Conservation (phyloP, 2,888 invertebrate species). For the Rotaria socialis region DNA sequence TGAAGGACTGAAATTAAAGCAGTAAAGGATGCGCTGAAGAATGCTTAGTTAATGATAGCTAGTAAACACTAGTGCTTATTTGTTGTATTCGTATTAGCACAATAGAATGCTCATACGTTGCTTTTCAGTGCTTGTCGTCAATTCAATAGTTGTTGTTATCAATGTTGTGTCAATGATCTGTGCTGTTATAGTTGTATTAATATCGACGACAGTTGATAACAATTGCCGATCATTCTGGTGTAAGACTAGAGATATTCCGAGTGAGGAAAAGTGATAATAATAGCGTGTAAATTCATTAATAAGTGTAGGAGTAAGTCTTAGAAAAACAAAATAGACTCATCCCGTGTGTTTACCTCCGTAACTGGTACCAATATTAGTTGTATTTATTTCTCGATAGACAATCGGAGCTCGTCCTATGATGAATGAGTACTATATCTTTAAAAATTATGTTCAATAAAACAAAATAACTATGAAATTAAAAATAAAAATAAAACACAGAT, state of each 20-base stretch:
- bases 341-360: neutral
- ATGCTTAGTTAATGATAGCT: neutral
- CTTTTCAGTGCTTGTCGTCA: neutral
- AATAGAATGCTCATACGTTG: constrained; percentile 15
- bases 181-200: neutral
- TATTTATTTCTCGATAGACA: neutral
- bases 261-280: neutral
- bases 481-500: too few relatives aligned
- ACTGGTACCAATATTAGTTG: neutral
- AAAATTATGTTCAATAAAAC: too few relatives aligned
- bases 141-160: neutral
- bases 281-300: neutral
- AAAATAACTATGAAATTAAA: too few relatives aligned
- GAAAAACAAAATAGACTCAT: neutral
- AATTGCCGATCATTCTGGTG: neutral
- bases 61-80: too few relatives aligned
- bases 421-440: neutral
- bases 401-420: neutral
- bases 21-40: neutral
- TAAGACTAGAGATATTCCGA: neutral
- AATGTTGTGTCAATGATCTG: neutral
- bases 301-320: neutral
- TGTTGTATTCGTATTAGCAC: neutral
- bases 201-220: neutral
- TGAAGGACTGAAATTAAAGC: neutral